A percentile compares a stretch with the other conserved stretches of the same genome.
Conservation (phyloP, 2,888 invertebrate genomes). For the Thelaira solivaga region DNA sequence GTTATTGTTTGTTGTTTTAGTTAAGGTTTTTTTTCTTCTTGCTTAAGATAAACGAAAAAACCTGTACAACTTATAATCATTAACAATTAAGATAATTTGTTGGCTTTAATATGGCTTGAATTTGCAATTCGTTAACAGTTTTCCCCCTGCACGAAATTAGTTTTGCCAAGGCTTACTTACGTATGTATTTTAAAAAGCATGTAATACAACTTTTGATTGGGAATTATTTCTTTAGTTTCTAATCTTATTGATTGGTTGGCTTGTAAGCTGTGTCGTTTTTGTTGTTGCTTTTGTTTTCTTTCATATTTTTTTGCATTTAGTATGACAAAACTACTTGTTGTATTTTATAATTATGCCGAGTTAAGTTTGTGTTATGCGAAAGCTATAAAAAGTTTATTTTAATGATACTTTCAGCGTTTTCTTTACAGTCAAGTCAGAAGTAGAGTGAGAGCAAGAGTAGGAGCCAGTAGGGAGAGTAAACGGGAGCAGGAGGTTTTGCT, state of each 20-base stretch:
- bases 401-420: slow-evolving; percentile 41
- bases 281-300: not conserved
- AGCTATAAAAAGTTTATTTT: slow-evolving; percentile 61
- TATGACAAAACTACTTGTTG: slow-evolving; percentile 52
- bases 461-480: not conserved
- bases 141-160: not conserved
- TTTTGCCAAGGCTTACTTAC: not conserved
- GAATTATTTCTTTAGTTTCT: slow-evolving; percentile 34
- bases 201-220: slow-evolving; percentile 53
- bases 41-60: slow-evolving; percentile 41
- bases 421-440: too few species aligned
- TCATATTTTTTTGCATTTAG: slow-evolving; percentile 29
- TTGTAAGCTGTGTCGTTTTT: not conserved
- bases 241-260: slow-evolving; percentile 44
- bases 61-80: slow-evolving; percentile 53
- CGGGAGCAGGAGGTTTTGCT: not conserved
- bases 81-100: slow-evolving; percentile 65
- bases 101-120: slow-evolving; percentile 54
- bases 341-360: slow-evolving; percentile 64
- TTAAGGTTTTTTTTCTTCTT: slow-evolving; percentile 22
- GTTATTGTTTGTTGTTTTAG: slow-evolving; percentile 10
- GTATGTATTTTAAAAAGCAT: slow-evolving; percentile 10
- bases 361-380: slow-evolving; percentile 57
- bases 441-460: not conserved
- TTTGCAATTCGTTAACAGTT: slow-evolving; percentile 20